Conservation (phyloP, 1,140 invertebrate genomes). For the Hirudo medicinalis region DNA sequence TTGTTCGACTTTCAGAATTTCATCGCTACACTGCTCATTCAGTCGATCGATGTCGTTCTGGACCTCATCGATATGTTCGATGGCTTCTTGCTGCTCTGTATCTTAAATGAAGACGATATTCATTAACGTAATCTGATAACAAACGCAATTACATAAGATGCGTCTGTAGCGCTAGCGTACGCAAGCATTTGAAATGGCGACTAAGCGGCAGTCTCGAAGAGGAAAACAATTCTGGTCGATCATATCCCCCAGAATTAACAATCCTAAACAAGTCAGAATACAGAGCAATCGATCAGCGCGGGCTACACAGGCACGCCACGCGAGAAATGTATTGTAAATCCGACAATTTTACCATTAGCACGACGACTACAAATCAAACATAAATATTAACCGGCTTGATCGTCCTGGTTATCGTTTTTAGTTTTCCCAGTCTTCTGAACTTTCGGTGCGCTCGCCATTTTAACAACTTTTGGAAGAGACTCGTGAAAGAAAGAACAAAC, state of each 20-base stretch:
- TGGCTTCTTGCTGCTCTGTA: conserved; percentile 32
- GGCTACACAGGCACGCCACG: neutral
- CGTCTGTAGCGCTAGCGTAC: too few relatives aligned
- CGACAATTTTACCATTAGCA: neutral
- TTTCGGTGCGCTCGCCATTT: conserved; percentile 8
- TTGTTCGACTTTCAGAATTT: conserved; percentile 79
- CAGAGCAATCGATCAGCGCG: too few relatives aligned
- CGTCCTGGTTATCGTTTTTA: conserved; percentile 10
- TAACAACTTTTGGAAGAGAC: neutral
- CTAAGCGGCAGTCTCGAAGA: too few relatives aligned
- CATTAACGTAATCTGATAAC: too few relatives aligned
- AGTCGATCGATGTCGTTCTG: conserved; percentile 43
- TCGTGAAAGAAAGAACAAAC: neutral
- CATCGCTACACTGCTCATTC: conserved; percentile 59
- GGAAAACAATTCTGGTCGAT: too few relatives aligned
- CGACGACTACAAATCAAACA: neutral
- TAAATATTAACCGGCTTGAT: conserved; percentile 10
- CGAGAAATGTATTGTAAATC: neutral
- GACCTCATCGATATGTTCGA: conserved; percentile 42
- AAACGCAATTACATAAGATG: too few relatives aligned
- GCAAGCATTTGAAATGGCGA: too few relatives aligned
- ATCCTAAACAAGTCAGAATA: too few relatives aligned
- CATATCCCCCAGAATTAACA: too few relatives aligned
- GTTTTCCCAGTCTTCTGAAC: conserved; percentile 3
- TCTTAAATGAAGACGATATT: neutral